Conservation (phyloP, 1,140 invertebrate species). For the Nephila pilipes region DNA sequence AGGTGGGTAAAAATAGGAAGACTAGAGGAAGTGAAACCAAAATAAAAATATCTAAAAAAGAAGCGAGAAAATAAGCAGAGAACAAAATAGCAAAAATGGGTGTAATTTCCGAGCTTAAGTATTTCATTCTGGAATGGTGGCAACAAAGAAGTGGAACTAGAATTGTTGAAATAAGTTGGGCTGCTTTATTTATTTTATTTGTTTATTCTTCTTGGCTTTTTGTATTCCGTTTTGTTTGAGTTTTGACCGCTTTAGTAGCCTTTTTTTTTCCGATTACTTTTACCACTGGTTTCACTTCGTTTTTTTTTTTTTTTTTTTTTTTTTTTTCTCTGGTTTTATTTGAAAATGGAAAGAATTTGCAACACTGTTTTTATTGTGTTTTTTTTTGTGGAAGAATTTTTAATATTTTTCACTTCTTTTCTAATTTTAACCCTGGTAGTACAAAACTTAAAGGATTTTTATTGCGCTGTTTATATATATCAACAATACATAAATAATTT, state of each 20-base stretch:
- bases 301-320: not conserved
- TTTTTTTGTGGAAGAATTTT: not conserved
- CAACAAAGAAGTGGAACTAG: slow-evolving; percentile 40
- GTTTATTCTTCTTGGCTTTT: not conserved
- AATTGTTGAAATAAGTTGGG: slow-evolving; percentile 52
- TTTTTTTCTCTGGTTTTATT: not conserved
- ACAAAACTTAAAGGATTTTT: too few species aligned
- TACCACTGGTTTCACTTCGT: not conserved
- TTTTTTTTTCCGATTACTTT: not conserved
- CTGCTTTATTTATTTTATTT: slow-evolving; percentile 3
- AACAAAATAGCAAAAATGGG: slow-evolving; percentile 55
- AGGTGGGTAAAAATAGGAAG: not conserved
- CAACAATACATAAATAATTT: too few species aligned
- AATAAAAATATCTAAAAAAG: slow-evolving; percentile 25
- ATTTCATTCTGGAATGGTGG: slow-evolving; percentile 57
- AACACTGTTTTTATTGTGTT: not conserved
- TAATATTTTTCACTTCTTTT: not conserved
- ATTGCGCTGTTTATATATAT: too few species aligned
- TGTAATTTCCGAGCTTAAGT: slow-evolving; percentile 65
- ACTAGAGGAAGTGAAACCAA: not conserved
- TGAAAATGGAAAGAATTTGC: not conserved
- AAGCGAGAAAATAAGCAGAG: not conserved
- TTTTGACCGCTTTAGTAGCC: not conserved
- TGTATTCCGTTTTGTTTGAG: slow-evolving; percentile 23
- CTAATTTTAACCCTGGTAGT: too few species aligned